These are phyloP conservation scores for Bos indicus DNA, from an alignment of 2,113 vertebrate species.

Conservation along the genomic window DNA sequence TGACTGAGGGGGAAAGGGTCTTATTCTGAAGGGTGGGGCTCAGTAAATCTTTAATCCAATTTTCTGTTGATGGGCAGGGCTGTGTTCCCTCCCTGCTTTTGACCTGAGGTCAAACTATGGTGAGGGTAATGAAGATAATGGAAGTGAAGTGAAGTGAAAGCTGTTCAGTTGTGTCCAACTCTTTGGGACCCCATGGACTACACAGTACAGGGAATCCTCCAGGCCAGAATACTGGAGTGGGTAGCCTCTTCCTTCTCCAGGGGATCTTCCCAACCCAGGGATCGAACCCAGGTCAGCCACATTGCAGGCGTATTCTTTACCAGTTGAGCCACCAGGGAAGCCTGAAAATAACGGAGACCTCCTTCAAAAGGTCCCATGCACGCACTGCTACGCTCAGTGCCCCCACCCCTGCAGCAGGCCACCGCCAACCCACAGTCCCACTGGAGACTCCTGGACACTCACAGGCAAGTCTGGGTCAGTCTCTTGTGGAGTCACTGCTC, in stretches of 20 bases:
- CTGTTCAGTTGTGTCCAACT: neutral
- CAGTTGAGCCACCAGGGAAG: neutral
- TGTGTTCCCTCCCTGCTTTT: neutral
- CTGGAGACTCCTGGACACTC: neutral
- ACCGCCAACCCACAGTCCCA: neutral
- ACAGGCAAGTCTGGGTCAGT: neutral
- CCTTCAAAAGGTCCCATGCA: neutral
- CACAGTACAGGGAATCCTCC: neutral
- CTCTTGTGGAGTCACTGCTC: neutral
- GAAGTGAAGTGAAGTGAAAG: neutral
- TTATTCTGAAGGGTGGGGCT: neutral
- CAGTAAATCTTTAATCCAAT: neutral
- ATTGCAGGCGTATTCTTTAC: fast-evolving
- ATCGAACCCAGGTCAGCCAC: neutral
- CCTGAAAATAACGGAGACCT: neutral
- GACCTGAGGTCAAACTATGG: neutral
- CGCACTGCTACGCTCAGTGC: neutral
- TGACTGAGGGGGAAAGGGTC: neutral
- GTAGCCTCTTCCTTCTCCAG: neutral
- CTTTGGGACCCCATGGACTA: neutral
- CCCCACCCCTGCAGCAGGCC: neutral
- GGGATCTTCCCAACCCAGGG: neutral
- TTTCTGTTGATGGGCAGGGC: neutral
- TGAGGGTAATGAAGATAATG: neutral
- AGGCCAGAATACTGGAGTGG: neutral